phyloP scores from a whole-genome alignment of 2,888 invertebrate genomes.

The Tyria jacobaeae region DNA sequence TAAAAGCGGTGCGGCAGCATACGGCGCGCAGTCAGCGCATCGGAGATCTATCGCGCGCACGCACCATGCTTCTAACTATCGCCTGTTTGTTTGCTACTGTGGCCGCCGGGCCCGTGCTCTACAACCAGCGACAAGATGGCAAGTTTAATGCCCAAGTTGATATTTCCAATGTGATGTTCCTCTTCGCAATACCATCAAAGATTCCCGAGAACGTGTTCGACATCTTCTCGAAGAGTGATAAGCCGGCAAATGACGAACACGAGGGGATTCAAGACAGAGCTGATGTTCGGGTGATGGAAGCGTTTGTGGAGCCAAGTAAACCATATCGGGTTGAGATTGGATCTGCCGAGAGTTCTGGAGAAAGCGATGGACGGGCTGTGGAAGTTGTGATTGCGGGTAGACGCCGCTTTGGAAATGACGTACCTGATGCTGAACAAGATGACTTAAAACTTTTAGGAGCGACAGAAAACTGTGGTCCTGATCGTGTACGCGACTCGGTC shows the following conservation, averaged over 20 bases:
- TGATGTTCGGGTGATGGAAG: conserved; percentile 77
- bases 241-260: conserved; percentile 49
- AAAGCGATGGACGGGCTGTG: conserved; percentile 63
- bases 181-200: conserved; percentile 87
- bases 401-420: conserved; percentile 61
- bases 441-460: conserved; percentile 88
- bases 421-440: conserved; percentile 56
- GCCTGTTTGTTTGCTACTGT: conserved; percentile 62
- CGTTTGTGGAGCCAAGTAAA: conserved; percentile 89
- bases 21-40: conserved; percentile 69
- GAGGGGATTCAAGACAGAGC: conserved; percentile 70
- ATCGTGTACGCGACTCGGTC: conserved; percentile 88
- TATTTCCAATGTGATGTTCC: conserved; percentile 90
- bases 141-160: conserved; percentile 90
- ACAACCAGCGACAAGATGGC: conserved; percentile 93
- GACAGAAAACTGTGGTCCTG: conserved; percentile 92
- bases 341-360: conserved; percentile 57
- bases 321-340: conserved; percentile 90
- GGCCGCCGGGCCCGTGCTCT: conserved; percentile 65
- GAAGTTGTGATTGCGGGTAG: conserved; percentile 77
- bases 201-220: conserved; percentile 51
- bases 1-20: conserved; percentile 79
- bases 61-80: conserved; percentile 70
- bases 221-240: conserved; percentile 52
- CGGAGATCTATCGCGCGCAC: conserved; percentile 66